A percentile compares a stretch with the other conserved stretches of the same genome.
Evolutionary conservation across 2,113 vertebrate genomes (phyloP).

Genomic region (Chloroceryle aenea): DNA sequence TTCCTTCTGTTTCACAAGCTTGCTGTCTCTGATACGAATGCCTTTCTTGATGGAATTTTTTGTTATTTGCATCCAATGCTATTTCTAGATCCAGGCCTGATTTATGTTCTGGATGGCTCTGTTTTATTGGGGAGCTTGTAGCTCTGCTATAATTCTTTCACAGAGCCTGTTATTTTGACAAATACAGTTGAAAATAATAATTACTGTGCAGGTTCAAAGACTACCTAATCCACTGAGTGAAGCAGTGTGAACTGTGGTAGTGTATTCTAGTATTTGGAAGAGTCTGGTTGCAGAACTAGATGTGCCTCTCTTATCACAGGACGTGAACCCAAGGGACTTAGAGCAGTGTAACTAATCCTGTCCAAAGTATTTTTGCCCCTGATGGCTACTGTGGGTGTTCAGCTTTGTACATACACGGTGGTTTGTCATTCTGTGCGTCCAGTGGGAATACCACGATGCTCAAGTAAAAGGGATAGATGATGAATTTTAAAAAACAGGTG

Average conservation of each 20-base stretch:
- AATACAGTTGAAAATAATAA: not conserved
- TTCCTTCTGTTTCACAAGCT: conserved; percentile 5
- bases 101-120: not conserved
- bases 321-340: not conserved
- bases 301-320: not conserved
- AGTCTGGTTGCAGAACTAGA: not conserved
- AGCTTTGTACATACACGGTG: not conserved
- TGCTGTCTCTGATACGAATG: not conserved
- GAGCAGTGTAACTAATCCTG: not conserved
- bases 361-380: not conserved
- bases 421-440: not conserved
- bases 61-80: not conserved
- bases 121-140: not conserved
- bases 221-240: not conserved
- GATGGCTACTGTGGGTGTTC: not conserved
- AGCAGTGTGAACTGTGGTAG: not conserved
- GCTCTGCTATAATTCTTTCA: not conserved
- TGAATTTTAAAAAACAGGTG: not conserved
- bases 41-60: not conserved
- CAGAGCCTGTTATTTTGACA: not conserved
- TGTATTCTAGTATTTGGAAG: not conserved
- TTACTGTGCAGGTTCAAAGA: not conserved
- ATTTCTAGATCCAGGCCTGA: not conserved
- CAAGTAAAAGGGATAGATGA: not conserved
- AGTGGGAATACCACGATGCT: not conserved